Evolutionary conservation across 1,140 invertebrate genomes (phyloP).

Genomic region (Dryas iulia): DNA sequence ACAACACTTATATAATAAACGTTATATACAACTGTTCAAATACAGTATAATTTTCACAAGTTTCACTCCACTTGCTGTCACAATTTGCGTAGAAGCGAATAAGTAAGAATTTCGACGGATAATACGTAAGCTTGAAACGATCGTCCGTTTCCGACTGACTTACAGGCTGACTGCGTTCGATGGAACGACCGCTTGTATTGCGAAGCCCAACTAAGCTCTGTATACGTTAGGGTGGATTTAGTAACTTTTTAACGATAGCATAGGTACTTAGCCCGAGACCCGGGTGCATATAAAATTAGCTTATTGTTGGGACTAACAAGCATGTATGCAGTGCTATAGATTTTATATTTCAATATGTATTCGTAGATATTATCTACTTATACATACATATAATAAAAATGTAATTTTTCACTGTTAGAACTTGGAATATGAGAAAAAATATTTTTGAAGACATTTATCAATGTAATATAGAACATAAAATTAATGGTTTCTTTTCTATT

Average conservation of each 20-base stretch:
- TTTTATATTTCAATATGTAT: neutral
- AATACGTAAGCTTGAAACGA: slow-evolving; percentile 46
- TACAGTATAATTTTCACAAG: slow-evolving; percentile 26
- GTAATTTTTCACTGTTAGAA: too few species aligned
- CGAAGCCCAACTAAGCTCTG: slow-evolving; percentile 21
- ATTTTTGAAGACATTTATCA: too few species aligned
- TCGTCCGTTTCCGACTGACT: slow-evolving; percentile 54
- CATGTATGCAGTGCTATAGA: neutral
- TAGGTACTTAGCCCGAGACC: too few species aligned
- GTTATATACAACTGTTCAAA: slow-evolving; percentile 3
- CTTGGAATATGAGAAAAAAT: too few species aligned
- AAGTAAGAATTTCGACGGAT: slow-evolving; percentile 42
- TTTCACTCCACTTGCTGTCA: slow-evolving; percentile 64
- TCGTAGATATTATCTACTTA: too few species aligned
- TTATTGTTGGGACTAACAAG: slow-evolving; percentile 4
- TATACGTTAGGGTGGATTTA: slow-evolving; percentile 14
- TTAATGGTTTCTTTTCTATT: too few species aligned
- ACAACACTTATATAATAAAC: slow-evolving; percentile 18
- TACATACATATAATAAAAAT: too few species aligned
- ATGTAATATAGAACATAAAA: too few species aligned
- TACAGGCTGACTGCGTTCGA: slow-evolving; percentile 15
- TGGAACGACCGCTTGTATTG: slow-evolving; percentile 3
- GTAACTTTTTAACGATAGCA: slow-evolving; percentile 19
- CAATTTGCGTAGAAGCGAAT: slow-evolving; percentile 64
- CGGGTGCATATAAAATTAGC: slow-evolving; percentile 28